These are phyloP conservation scores for Ctenomys sociabilis DNA, from an alignment of 2,113 vertebrate species.

Conservation along the genomic window DNA sequence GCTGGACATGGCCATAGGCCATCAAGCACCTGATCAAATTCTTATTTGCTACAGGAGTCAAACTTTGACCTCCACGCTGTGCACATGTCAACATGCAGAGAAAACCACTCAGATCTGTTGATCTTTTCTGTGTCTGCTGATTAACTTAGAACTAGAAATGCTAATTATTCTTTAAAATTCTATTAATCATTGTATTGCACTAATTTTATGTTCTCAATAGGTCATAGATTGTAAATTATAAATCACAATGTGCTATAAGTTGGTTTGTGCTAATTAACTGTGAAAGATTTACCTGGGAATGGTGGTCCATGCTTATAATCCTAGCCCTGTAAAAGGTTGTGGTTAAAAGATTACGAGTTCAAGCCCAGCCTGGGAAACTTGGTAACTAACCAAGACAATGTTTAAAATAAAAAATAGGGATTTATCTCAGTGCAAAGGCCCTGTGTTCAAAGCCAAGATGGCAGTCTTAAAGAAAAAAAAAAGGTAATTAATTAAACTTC, in stretches of 20 bases:
- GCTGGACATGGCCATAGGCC: background rate
- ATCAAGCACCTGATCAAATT: background rate
- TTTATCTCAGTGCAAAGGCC: background rate
- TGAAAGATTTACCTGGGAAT: background rate
- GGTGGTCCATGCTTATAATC: background rate
- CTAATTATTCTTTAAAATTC: conserved; percentile 16
- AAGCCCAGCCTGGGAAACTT: background rate
- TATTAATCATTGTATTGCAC: background rate
- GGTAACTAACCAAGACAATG: background rate
- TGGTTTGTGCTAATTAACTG: background rate
- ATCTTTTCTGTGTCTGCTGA: background rate
- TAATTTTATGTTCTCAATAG: background rate
- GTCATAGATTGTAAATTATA: background rate
- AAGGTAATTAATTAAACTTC: background rate
- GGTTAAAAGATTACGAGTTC: background rate
- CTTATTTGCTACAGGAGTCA: background rate
- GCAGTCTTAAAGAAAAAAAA: background rate
- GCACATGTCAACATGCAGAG: background rate
- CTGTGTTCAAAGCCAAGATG: background rate
- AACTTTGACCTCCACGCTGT: background rate
- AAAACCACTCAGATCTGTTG: background rate
- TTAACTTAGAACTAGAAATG: background rate
- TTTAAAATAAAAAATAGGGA: background rate
- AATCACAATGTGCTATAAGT: background rate
- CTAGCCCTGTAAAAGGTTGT: background rate